These are phyloP conservation scores for Heliothis virescens DNA, from an alignment of 1,140 invertebrate species.

Conservation along the genomic window DNA sequence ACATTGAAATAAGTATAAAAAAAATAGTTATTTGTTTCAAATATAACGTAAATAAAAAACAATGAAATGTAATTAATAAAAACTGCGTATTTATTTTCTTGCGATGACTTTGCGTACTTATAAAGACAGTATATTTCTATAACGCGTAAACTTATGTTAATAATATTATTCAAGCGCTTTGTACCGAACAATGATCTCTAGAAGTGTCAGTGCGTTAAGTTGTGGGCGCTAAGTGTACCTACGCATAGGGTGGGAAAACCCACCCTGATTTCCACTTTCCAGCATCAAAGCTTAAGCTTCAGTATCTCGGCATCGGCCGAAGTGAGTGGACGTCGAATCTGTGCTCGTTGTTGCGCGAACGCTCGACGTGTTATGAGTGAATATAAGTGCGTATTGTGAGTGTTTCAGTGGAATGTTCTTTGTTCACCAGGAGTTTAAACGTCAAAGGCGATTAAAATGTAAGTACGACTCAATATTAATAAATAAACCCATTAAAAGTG, in stretches of 20 bases:
- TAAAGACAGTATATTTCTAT: too few species aligned
- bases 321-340: constrained; percentile 61
- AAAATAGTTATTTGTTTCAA: too few species aligned
- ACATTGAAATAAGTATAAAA: too few species aligned
- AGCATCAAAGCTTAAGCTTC: constrained; percentile 48
- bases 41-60: too few species aligned
- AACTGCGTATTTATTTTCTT: too few species aligned
- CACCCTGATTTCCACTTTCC: constrained; percentile 28
- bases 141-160: too few species aligned
- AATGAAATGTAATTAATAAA: too few species aligned
- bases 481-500: neutral
- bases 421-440: constrained; percentile 27
- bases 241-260: constrained; percentile 53
- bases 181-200: constrained; percentile 24
- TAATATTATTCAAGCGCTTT: neutral
- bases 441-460: constrained; percentile 41
- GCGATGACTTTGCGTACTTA: too few species aligned
- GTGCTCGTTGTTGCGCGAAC: constrained; percentile 59
- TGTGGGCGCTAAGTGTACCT: constrained; percentile 39
- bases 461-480: constrained; percentile 5
- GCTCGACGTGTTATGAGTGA: constrained; percentile 64
- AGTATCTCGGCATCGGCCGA: constrained; percentile 74
- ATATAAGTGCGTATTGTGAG: constrained; percentile 60
- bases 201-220: constrained; percentile 29
- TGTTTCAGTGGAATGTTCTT: constrained; percentile 53